Evolutionary conservation across 2,797 vertebrate genomes (phyloP).

Genomic region (Monodelphis domestica): DNA sequence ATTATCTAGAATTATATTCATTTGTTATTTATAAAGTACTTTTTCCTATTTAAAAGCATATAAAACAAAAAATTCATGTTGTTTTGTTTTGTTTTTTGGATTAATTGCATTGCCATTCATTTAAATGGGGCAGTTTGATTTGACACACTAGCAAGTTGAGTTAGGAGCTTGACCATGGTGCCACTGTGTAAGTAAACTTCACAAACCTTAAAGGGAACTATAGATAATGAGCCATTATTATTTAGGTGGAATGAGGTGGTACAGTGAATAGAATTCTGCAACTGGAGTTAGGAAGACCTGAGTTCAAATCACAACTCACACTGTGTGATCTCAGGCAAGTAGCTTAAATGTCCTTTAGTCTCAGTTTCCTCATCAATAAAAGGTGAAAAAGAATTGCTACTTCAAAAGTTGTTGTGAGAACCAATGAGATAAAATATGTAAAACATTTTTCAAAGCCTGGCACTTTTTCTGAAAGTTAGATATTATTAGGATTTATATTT

Average conservation of each 20-base stretch:
- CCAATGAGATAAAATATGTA: background rate
- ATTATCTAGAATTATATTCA: too few species aligned
- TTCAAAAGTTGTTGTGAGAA: background rate
- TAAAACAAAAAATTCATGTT: too few species aligned
- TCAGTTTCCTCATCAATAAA: background rate
- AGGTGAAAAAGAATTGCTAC: background rate
- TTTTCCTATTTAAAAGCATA: too few species aligned
- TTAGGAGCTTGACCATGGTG: too few species aligned
- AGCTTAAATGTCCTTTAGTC: background rate
- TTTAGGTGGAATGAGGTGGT: background rate
- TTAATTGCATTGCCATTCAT: too few species aligned
- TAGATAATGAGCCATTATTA: background rate
- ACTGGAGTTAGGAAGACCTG: background rate
- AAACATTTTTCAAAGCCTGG: background rate
- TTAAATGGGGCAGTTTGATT: too few species aligned
- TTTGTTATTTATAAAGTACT: too few species aligned
- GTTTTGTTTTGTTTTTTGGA: too few species aligned
- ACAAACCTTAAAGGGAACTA: background rate
- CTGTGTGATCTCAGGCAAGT: background rate
- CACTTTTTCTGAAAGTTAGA: background rate
- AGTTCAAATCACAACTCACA: background rate
- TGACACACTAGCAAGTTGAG: too few species aligned
- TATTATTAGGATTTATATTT: background rate
- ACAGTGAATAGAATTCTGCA: background rate
- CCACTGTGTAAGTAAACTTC: background rate